Evolutionary conservation across 2,888 invertebrate species (phyloP).

Genomic region (Drosophila mercatorum): DNA sequence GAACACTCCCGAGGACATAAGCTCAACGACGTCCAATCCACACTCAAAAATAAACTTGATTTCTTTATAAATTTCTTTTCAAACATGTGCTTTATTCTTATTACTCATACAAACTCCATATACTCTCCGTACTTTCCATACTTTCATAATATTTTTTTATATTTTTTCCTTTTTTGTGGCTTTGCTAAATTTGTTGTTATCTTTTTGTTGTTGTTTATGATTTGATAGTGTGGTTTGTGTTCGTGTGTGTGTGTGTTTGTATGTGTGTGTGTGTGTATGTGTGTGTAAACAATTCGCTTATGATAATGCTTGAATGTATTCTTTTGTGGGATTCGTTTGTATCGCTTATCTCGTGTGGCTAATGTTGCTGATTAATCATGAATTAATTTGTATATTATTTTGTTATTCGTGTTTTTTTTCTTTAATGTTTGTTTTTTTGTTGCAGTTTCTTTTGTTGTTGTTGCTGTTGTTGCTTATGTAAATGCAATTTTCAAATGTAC

Average conservation of each 20-base stretch:
- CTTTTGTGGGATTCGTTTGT: constrained; percentile 55
- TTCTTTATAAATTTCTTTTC: constrained; percentile 64
- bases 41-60: not conserved
- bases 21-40: not conserved
- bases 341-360: constrained; percentile 60
- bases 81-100: constrained; percentile 84
- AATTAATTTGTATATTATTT: constrained; percentile 44
- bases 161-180: constrained; percentile 49
- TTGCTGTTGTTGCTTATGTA: constrained; percentile 46
- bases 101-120: constrained; percentile 78
- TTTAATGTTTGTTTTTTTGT: constrained; percentile 5
- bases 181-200: constrained; percentile 60
- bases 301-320: constrained; percentile 59
- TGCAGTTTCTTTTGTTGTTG: constrained; percentile 21
- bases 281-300: constrained; percentile 58
- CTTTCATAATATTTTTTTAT: constrained; percentile 52
- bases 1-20: not conserved
- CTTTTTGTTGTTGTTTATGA: constrained; percentile 55
- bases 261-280: constrained; percentile 15
- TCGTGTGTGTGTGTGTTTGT: constrained; percentile 11
- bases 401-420: not conserved
- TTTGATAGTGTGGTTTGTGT: constrained; percentile 59
- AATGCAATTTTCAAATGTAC: constrained; percentile 72
- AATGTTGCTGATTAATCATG: constrained; percentile 70
- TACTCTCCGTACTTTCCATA: constrained; percentile 49